These are phyloP conservation scores for Drosophila mimica DNA, from an alignment of 2,888 invertebrate genomes.

Conservation along the genomic window DNA sequence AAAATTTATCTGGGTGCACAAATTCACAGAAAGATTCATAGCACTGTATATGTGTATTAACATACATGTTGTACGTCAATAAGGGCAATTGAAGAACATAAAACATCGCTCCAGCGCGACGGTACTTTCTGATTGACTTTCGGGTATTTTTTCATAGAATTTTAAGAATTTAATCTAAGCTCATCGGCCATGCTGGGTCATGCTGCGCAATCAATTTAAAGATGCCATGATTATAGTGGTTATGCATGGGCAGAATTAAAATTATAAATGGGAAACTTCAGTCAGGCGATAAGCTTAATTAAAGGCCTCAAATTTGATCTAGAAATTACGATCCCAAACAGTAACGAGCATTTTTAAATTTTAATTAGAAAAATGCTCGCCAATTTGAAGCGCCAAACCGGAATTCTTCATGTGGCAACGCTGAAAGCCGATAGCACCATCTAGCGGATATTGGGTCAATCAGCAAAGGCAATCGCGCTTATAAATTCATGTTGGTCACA, in stretches of 20 bases:
- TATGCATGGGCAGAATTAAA: slow-evolving; percentile 13
- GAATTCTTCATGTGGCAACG: slow-evolving; percentile 1
- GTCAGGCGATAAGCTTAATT: slow-evolving; percentile 1
- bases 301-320: background rate
- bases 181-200: slow-evolving; percentile 1
- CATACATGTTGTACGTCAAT: background rate
- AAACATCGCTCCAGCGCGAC: background rate
- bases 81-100: slow-evolving; percentile 41
- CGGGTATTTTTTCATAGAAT: slow-evolving; percentile 31
- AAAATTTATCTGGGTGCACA: no score
- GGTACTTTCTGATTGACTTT: slow-evolving; percentile 25
- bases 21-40: no score
- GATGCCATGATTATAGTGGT: slow-evolving; percentile 1
- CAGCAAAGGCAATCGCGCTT: background rate
- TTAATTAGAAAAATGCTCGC: slow-evolving; percentile 16
- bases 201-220: slow-evolving; percentile 7
- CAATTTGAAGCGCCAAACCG: background rate
- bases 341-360: background rate
- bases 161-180: slow-evolving; percentile 14
- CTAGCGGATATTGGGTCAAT: slow-evolving; percentile 8
- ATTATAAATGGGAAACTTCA: background rate
- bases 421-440: slow-evolving; percentile 17
- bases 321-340: background rate
- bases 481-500: slow-evolving; percentile 13
- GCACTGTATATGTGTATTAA: background rate